phyloP scores from a whole-genome alignment of 2,888 invertebrate species.

The Melipona beecheii region DNA sequence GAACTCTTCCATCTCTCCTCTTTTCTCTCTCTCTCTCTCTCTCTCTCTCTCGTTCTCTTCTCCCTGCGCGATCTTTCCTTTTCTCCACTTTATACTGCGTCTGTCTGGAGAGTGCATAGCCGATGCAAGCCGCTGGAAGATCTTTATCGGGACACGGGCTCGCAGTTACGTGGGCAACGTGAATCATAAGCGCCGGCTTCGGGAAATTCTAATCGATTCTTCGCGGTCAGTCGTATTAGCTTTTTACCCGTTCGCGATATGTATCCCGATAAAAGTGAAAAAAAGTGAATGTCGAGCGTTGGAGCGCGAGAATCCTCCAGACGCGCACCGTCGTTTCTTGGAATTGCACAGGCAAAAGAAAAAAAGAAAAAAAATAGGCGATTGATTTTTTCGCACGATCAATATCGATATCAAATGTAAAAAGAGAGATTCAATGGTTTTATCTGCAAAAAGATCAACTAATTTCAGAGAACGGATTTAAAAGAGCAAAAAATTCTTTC shows the following conservation, averaged over 20 bases:
- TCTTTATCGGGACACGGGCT: conserved; percentile 61
- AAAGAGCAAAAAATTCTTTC: not conserved
- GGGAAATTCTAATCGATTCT: conserved; percentile 56
- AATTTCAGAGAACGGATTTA: not conserved
- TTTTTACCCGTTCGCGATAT: conserved; percentile 7
- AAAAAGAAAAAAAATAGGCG: not conserved
- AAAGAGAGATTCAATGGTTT: not conserved
- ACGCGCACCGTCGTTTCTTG: not conserved
- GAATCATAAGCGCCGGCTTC: conserved; percentile 63
- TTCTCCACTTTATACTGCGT: conserved; percentile 44
- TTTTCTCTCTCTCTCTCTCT: conserved; percentile 33
- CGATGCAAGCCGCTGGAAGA: conserved; percentile 59
- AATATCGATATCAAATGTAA: not conserved
- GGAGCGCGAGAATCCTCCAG: conserved; percentile 4
- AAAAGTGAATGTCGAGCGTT: not conserved
- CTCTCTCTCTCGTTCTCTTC: conserved; percentile 30
- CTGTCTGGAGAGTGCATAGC: conserved; percentile 58
- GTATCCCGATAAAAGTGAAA: not conserved
- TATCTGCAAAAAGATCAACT: not conserved
- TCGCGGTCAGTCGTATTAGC: conserved; percentile 22
- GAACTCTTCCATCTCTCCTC: conserved; percentile 35
- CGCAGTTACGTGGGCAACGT: conserved; percentile 55
- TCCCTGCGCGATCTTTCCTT: conserved; percentile 38
- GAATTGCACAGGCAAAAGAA: conserved; percentile 10
- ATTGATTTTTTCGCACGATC: not conserved